These are phyloP conservation scores for Pseudococcus viburni DNA, from an alignment of 2,888 invertebrate genomes.

Conservation along the genomic window DNA sequence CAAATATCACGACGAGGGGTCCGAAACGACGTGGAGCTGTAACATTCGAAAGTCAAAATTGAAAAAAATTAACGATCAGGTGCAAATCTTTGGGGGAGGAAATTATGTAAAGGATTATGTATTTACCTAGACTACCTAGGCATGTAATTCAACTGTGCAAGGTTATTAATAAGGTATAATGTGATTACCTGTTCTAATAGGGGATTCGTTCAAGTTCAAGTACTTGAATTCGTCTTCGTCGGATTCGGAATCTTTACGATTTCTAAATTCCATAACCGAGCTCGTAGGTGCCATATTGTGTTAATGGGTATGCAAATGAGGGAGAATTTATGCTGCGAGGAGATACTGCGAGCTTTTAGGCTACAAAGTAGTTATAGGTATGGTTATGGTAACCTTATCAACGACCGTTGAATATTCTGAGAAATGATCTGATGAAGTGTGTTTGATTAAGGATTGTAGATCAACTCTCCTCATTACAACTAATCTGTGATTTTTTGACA, in stretches of 20 bases:
- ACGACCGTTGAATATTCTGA: constrained; percentile 74
- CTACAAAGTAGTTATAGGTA: constrained; percentile 56
- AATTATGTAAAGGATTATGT: too few species aligned
- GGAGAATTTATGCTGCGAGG: constrained; percentile 13
- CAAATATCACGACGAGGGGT: constrained; percentile 88
- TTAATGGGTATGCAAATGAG: neutral
- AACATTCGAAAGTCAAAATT: constrained; percentile 68
- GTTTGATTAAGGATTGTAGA: constrained; percentile 81
- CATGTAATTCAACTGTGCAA: neutral
- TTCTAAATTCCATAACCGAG: constrained; percentile 63
- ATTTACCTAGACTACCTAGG: too few species aligned
- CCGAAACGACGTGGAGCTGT: constrained; percentile 75
- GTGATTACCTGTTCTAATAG: constrained; percentile 28
- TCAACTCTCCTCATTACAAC: constrained; percentile 78
- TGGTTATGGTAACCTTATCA: constrained; percentile 34
- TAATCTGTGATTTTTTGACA: constrained; percentile 59
- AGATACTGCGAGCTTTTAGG: constrained; percentile 67
- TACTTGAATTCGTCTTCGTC: constrained; percentile 67
- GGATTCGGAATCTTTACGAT: constrained; percentile 67
- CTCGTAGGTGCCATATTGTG: constrained; percentile 67
- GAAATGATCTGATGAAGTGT: constrained; percentile 85
- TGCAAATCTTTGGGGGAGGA: too few species aligned
- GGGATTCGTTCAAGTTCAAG: constrained; percentile 58
- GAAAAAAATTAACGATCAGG: too few species aligned
- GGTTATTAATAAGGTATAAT: neutral